Evolutionary conservation across 2,797 vertebrate genomes (phyloP).

Genomic region (Malacoctenus gilli): DNA sequence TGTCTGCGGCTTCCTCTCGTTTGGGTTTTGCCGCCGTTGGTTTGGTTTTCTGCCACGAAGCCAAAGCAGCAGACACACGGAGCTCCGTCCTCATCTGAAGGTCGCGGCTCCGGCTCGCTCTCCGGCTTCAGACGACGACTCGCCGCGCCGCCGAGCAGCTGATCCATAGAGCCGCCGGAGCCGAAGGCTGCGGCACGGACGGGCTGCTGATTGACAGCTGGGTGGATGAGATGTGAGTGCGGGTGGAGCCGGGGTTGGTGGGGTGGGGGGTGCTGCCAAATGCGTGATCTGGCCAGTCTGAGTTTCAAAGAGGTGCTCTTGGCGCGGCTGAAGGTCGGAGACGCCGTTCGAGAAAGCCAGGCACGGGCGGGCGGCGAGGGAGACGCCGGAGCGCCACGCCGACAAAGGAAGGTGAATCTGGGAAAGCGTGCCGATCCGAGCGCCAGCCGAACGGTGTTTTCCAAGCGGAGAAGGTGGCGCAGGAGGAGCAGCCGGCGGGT

Average conservation of each 20-base stretch:
- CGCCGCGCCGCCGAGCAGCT: neutral
- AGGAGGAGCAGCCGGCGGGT: neutral
- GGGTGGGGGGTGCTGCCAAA: neutral
- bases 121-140: neutral
- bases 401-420: neutral
- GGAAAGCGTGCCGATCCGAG: slow-evolving; percentile 2
- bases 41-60: no score
- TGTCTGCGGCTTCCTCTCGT: no score
- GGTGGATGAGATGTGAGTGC: slow-evolving; percentile 49
- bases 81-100: no score
- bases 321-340: slow-evolving; percentile 55
- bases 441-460: neutral
- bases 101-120: no score
- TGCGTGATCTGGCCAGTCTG: slow-evolving; percentile 53
- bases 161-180: neutral
- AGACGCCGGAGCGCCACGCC: no score
- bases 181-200: slow-evolving; percentile 27
- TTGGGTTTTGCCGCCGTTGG: no score
- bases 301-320: slow-evolving; percentile 52
- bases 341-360: slow-evolving; percentile 20
- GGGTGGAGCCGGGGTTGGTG: slow-evolving; percentile 23
- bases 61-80: no score
- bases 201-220: slow-evolving; percentile 51
- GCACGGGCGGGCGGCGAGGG: slow-evolving; percentile 1
- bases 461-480: neutral